Base-by-base conservation (phyloP, 2,797 vertebrate genomes). In the Carapus acus region DNA sequence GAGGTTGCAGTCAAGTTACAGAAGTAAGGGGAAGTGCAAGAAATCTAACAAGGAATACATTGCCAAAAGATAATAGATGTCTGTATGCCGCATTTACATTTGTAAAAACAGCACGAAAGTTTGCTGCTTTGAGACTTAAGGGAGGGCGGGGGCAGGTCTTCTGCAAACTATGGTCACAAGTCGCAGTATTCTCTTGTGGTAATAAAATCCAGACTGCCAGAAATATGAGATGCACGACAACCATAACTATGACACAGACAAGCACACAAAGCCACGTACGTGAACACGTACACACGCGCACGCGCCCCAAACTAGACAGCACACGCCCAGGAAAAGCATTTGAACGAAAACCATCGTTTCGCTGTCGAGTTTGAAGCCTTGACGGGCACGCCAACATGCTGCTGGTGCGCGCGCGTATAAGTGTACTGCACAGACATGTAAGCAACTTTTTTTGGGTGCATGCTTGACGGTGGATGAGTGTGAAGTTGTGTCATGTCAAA, bases 181-280 rank as follows among this genome's bases (percentile, higher is more conserved):
- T n/a, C n/a, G n/a, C n/a, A n/a, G n/a, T n/a, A n/a, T n/a, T 76
- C 55, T 57, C 19, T 57, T 47, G 23, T 23, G 56, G 44, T 80
- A 82, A 86, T 85, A 69, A 80, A 83, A 79, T 66, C 71, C 85
- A 88, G 84, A 81, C 65, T 62, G 62, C 49, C 33, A 63, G 57
- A 64, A 54, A 59, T 37, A 78, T 56, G 63, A 70, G 54, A 62
- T 67, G 69, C 82, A 81, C 62, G 74, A 65, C 62, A 54, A 49
- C 62, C 61, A 49, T 73, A 55, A 63, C 46, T 29, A 40, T 54
- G 48, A 54, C 20, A 44, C 43, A 58, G 48, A 48, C 27, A 22
- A 18, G 9, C 24, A 27, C 9, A 11, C 19, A 52, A 33, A 55
- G 15, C 54, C 54, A 55, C 31, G 21, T 15, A 58, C 16, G 18